phyloP scores from a whole-genome alignment of 1,140 invertebrate genomes.

The Macrobrachium rosenbergii region DNA sequence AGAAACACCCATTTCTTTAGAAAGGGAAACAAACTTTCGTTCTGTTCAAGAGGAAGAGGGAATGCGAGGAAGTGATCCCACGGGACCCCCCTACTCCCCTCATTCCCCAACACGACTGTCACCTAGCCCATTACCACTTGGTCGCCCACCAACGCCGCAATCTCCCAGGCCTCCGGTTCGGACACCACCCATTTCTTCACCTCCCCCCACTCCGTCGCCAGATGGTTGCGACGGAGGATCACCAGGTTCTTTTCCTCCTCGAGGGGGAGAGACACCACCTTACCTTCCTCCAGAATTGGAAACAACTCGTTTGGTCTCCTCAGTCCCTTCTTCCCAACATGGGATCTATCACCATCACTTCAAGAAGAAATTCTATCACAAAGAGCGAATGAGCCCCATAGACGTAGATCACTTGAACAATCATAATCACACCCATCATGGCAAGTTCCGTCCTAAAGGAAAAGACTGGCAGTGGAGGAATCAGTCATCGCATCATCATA shows the following conservation, averaged over 20 bases:
- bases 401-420: constrained; percentile 67
- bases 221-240: constrained; percentile 54
- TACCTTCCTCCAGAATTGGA: constrained; percentile 61
- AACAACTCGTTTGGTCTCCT: constrained; percentile 70
- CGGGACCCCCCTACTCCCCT: constrained; percentile 67
- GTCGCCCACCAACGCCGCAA: constrained; percentile 61
- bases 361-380: constrained; percentile 85
- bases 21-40: constrained; percentile 6
- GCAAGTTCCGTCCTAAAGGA: constrained; percentile 80
- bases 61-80: constrained; percentile 46
- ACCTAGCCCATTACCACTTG: constrained; percentile 62
- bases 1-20: constrained; percentile 26
- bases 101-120: constrained; percentile 67
- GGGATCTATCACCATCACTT: constrained; percentile 75
- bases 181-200: constrained; percentile 64
- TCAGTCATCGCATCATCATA: constrained; percentile 42
- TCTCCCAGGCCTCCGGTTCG: constrained; percentile 57
- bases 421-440: constrained; percentile 65
- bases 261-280: constrained; percentile 54
- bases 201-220: constrained; percentile 60
- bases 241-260: constrained; percentile 34
- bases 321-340: constrained; percentile 44
- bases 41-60: constrained; percentile 32
- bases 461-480: constrained; percentile 81
- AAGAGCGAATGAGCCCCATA: constrained; percentile 75